These are phyloP conservation scores for Lipophrys pholis DNA, from an alignment of 2,113 vertebrate genomes.

Conservation along the genomic window DNA sequence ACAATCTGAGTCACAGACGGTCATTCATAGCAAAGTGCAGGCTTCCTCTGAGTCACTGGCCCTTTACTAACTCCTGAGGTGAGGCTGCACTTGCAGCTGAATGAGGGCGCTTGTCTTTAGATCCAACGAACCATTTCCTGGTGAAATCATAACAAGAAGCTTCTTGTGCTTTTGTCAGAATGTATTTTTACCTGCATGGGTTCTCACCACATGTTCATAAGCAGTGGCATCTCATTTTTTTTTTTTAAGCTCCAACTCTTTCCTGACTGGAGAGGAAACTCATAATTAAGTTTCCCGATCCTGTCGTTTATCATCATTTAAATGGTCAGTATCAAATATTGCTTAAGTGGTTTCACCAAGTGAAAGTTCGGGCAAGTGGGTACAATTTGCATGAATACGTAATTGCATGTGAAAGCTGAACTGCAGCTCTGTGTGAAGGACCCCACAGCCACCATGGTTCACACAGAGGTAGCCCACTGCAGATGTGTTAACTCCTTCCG, in stretches of 20 bases:
- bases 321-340: constrained; percentile 24
- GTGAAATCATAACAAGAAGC: background rate
- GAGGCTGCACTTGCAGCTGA: constrained; percentile 17
- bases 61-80: constrained; percentile 7
- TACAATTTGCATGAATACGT: constrained; percentile 43
- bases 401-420: constrained; percentile 61
- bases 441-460: constrained; percentile 44
- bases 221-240: constrained; percentile 40
- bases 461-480: constrained; percentile 47
- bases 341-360: constrained; percentile 17
- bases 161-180: constrained; percentile 8
- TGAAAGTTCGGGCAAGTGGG: constrained; percentile 18
- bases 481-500: constrained; percentile 52
- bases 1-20: constrained; percentile 51
- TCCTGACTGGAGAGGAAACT: constrained; percentile 27
- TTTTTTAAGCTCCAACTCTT: constrained; percentile 36
- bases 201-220: constrained; percentile 28
- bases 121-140: background rate
- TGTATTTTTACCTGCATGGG: constrained; percentile 1
- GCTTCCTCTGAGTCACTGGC: constrained; percentile 54
- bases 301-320: constrained; percentile 52
- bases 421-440: constrained; percentile 19
- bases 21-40: constrained; percentile 41
- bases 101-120: constrained; percentile 3
- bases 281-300: constrained; percentile 31